Conservation (phyloP, 92 coral and sea anemone species). For the Epizoanthus illoricatus region DNA sequence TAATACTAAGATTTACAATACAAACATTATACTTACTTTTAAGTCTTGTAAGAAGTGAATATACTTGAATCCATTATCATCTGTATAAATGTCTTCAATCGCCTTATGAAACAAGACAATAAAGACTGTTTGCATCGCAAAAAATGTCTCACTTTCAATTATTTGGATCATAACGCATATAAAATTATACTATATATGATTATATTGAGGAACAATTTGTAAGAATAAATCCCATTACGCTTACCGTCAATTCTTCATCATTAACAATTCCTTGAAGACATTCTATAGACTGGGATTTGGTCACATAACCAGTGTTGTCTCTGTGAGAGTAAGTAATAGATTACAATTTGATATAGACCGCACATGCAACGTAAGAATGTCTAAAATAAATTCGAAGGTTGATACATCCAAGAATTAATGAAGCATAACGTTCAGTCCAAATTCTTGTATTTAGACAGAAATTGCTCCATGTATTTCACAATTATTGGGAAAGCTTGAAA, state of each 20-base stretch:
- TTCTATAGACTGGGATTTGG: constrained; percentile 17
- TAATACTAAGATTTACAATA: neutral
- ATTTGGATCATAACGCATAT: neutral
- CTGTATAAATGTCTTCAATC: constrained; percentile 46
- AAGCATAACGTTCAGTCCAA: too few relatives aligned
- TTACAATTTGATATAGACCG: too few relatives aligned
- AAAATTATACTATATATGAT: neutral
- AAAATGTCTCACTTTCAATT: neutral
- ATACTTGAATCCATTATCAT: constrained; percentile 48
- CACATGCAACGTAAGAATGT: too few relatives aligned
- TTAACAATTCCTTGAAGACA: constrained; percentile 17
- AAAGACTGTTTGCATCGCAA: neutral
- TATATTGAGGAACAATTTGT: neutral
- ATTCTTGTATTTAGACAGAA: too few relatives aligned
- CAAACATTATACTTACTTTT: constrained; percentile 8
- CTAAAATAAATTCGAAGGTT: too few relatives aligned
- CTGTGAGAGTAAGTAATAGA: neutral
- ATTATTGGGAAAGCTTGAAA: too few relatives aligned
- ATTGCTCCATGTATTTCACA: too few relatives aligned
- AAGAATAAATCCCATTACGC: neutral
- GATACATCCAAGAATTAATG: too few relatives aligned
- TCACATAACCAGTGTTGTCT: constrained; percentile 21
- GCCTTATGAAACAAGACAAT: neutral
- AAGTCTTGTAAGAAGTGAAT: constrained; percentile 38
- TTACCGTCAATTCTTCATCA: constrained; percentile 18